Base-by-base conservation (phyloP, 2,888 invertebrate species). In the Polia nebulosa region DNA sequence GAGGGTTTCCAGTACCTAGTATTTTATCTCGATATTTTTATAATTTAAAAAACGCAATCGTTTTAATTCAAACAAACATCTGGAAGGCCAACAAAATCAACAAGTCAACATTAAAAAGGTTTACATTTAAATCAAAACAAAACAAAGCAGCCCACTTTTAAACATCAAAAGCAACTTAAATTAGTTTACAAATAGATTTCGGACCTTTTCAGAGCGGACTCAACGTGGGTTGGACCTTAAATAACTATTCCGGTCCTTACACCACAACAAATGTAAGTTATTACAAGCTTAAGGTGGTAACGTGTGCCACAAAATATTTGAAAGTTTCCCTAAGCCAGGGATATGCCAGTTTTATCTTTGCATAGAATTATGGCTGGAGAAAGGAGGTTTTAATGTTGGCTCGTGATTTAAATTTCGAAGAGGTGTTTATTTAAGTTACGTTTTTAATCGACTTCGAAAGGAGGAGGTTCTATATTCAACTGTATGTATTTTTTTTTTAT, bases 221-320 rank as follows among this genome's bases (percentile, higher is more conserved):
- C 1, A 45, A 15, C 32, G n/a, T 8, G 44, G 44, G n/a, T 3
- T 25, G 58, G 22, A 11, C 27, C 22, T 56, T 39, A 72, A 68
- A 68, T 60, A 68, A 56, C 44, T 60, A 45, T 56, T 56, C 17
- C 27, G 27, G 55, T 20, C 36, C 51, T 39, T 41, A 17, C 1
- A n/a, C 27, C n/a, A 39, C 15, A 59, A 60, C 44, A 51, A n/a
- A n/a, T 51, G 39, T 68, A 25, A 68, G 22, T 55, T 75, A 72
- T 75, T 39, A 68, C 44, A 7, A 29, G 69, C 55, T 52, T 45
- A 66, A 34, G 67, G 52, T 52, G 52, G 52, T 49, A 45, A 62
- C 63, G 49, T 72, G 56, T 41, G 56, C 44, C 36, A 27, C 17
- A 39, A 52, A 62, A 52, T 52, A 32, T 57, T 62, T 9, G 44